Evolutionary conservation across 2,888 invertebrate species (phyloP).

Genomic region (Melanostoma mellinum): DNA sequence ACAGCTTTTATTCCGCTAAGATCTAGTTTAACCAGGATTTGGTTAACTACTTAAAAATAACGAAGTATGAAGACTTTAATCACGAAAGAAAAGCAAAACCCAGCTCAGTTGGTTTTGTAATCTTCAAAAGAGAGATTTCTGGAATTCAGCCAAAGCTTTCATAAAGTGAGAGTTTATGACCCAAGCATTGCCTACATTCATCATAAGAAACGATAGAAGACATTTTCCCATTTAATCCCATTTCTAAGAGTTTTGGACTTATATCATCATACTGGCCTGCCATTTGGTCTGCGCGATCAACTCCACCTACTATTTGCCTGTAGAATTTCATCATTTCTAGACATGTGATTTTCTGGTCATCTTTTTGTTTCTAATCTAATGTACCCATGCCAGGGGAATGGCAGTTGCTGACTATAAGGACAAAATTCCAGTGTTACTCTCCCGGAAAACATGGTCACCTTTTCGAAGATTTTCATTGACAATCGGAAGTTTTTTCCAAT

Average conservation of each 20-base stretch:
- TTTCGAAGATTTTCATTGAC: neutral
- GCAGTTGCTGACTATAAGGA: neutral
- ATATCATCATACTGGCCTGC: conserved; percentile 19
- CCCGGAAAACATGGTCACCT: neutral
- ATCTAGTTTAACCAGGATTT: too few species aligned
- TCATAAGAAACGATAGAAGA: neutral
- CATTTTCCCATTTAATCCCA: conserved; percentile 2
- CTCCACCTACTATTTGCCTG: neutral
- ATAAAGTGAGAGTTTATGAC: neutral
- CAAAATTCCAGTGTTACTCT: neutral
- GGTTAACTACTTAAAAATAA: too few species aligned
- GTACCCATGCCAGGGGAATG: too few species aligned
- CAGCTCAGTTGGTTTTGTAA: too few species aligned
- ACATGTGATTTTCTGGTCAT: too few species aligned
- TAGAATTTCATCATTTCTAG: too few species aligned
- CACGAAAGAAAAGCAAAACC: too few species aligned
- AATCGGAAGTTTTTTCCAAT: neutral
- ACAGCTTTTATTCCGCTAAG: too few species aligned
- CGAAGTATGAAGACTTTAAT: too few species aligned
- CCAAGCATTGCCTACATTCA: conserved; percentile 4
- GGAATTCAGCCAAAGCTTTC: too few species aligned
- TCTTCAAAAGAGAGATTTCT: too few species aligned
- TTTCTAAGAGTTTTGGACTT: conserved; percentile 5
- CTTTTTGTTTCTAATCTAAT: too few species aligned
- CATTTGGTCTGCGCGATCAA: conserved; percentile 13